Evolutionary conservation across 2,113 vertebrate species (phyloP).

Genomic region (Sigmodon hispidus): DNA sequence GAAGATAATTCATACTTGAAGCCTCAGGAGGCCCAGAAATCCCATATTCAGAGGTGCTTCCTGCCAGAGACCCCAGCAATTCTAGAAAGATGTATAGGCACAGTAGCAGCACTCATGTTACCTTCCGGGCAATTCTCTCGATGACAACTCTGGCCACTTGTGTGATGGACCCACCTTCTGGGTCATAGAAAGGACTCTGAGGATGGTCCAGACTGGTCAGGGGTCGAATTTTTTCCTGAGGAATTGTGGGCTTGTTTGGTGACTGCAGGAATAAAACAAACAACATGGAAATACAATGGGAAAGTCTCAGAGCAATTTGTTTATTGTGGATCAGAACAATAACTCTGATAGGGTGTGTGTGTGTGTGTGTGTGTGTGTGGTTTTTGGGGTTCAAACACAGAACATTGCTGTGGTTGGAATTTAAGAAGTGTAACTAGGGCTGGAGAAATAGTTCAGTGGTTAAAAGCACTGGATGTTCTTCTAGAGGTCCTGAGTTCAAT

Average conservation of each 20-base stretch:
- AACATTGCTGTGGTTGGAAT: neutral
- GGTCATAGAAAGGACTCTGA: constrained; percentile 99
- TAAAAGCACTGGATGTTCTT: neutral
- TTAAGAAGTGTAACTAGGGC: neutral
- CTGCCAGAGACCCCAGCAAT: neutral
- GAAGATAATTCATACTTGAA: neutral
- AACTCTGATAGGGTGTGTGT: neutral
- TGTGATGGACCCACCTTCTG: constrained; percentile 96
- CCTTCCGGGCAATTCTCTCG: constrained; percentile 98
- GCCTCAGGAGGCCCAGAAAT: neutral
- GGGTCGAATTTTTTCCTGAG: constrained; percentile 97
- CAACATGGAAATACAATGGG: neutral
- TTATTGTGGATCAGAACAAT: constrained; percentile 7
- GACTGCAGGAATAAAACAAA: constrained; percentile 86
- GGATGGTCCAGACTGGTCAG: constrained; percentile 98
- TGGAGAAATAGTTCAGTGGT: neutral
- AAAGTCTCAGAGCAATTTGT: constrained; percentile 13
- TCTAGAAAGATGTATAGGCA: neutral
- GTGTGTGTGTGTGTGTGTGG: neutral
- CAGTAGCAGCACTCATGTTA: constrained; percentile 60
- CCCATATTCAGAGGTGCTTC: neutral
- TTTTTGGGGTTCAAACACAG: too few relatives aligned
- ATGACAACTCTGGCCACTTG: constrained; percentile 95
- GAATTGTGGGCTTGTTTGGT: constrained; percentile 93
- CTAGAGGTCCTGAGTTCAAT: neutral